Percentiles rank a stretch among this genome's conserved stretches.
Evolutionary conservation across 1,140 invertebrate species (phyloP).

Genomic region (Heterodera carotae): DNA sequence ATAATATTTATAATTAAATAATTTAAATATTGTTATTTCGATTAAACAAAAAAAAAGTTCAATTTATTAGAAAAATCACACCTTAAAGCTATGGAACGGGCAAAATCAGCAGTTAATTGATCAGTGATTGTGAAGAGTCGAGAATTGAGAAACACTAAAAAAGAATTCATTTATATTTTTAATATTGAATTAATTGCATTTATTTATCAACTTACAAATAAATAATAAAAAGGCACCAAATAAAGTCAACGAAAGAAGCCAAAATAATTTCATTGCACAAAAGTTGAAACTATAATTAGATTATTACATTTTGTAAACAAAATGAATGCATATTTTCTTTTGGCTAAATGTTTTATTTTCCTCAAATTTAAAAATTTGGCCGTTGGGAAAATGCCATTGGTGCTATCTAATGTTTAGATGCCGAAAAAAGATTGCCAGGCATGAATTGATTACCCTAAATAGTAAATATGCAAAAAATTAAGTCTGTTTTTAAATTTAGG

Average conservation of each 20-base stretch:
- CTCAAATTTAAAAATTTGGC: background rate
- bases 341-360: background rate
- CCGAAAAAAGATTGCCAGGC: no score
- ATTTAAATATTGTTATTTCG: conserved; percentile 6
- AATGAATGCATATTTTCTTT: background rate
- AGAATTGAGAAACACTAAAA: conserved; percentile 33
- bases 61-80: background rate
- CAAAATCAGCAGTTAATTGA: conserved; percentile 11
- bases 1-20: no score
- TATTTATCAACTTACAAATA: conserved; percentile 1
- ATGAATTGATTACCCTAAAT: no score
- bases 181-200: background rate
- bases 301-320: no score
- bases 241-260: background rate
- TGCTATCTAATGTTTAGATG: no score
- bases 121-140: conserved; percentile 28
- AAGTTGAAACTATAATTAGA: background rate
- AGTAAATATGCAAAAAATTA: no score
- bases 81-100: conserved; percentile 9
- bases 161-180: background rate
- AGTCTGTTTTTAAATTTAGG: no score
- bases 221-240: background rate
- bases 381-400: no score
- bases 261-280: background rate
- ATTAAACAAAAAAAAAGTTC: background rate